Percentiles rank a stretch among this genome's conserved stretches.
These are phyloP conservation scores for Argynnis bischoffii DNA, from an alignment of 2,888 invertebrate genomes.

Conservation along the genomic window DNA sequence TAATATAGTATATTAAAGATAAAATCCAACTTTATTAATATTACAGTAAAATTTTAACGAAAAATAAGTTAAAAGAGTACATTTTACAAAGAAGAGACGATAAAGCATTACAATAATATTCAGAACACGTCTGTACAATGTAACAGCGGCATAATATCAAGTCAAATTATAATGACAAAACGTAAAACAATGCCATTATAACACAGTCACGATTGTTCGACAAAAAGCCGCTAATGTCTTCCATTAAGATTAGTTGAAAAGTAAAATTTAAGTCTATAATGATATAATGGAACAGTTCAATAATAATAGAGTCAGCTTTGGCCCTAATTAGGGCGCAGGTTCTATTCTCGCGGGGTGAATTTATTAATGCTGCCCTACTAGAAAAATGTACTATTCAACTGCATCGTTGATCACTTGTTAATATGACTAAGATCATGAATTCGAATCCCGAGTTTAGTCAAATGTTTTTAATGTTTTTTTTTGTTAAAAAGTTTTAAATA, in stretches of 20 bases:
- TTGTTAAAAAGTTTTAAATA: too few species aligned
- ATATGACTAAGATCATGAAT: too few species aligned
- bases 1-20: too few species aligned
- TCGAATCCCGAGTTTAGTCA: too few species aligned
- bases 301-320: neutral
- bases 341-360: too few species aligned
- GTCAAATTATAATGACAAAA: constrained; percentile 26
- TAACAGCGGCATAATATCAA: constrained; percentile 11
- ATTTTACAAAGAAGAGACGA: neutral
- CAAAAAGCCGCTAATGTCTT: constrained; percentile 47
- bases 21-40: too few species aligned
- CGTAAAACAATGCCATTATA: constrained; percentile 30
- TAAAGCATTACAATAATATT: constrained; percentile 3
- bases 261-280: constrained; percentile 34
- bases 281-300: constrained; percentile 26
- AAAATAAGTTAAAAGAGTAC: too few species aligned
- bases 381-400: too few species aligned
- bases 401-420: too few species aligned
- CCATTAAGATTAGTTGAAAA: constrained; percentile 48
- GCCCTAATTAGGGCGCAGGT: neutral
- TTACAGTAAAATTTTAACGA: too few species aligned
- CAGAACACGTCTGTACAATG: constrained; percentile 12
- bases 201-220: constrained; percentile 39
- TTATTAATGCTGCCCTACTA: too few species aligned
- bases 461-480: too few species aligned